These are phyloP conservation scores for Isoperla grammatica DNA, from an alignment of 2,888 invertebrate species.

Conservation along the genomic window DNA sequence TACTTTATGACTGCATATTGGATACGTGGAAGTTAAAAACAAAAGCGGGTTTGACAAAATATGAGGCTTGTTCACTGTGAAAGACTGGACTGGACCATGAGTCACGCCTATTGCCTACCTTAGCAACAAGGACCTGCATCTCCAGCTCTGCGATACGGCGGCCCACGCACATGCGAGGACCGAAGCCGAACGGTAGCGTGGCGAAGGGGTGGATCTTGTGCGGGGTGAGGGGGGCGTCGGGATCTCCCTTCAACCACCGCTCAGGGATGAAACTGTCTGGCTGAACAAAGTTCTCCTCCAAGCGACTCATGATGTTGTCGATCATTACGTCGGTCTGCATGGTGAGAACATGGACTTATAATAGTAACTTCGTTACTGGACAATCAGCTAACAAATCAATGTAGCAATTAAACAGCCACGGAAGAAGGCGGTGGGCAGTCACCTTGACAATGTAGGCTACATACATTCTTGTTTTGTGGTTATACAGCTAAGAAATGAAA, in stretches of 20 bases:
- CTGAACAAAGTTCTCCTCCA: conserved; percentile 49
- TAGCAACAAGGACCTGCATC: conserved; percentile 47
- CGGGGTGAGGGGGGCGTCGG: no score
- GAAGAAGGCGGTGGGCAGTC: no score
- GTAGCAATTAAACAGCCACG: no score
- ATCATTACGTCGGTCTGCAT: not conserved
- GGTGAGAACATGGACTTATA: no score
- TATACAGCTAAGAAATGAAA: no score
- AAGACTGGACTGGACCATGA: not conserved
- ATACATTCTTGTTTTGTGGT: not conserved
- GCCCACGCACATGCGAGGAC: conserved; percentile 62
- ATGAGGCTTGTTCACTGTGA: not conserved
- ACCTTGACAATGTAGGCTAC: no score
- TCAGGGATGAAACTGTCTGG: conserved; percentile 57
- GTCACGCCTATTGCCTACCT: not conserved
- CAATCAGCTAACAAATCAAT: no score
- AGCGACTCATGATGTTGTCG: not conserved
- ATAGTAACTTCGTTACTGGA: no score
- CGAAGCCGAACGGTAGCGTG: conserved; percentile 62
- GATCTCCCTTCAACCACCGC: conserved; percentile 51
- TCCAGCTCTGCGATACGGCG: conserved; percentile 66
- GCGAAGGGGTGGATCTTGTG: conserved; percentile 53
- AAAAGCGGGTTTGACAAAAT: not conserved
- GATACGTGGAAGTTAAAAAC: conserved; percentile 10
- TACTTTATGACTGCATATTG: no score